Percentiles rank a stretch among this genome's conserved stretches.
Evolutionary conservation across 64 coral and sea anemone genomes (phyloP).

Genomic region (Hydrozoanthus tunicans): DNA sequence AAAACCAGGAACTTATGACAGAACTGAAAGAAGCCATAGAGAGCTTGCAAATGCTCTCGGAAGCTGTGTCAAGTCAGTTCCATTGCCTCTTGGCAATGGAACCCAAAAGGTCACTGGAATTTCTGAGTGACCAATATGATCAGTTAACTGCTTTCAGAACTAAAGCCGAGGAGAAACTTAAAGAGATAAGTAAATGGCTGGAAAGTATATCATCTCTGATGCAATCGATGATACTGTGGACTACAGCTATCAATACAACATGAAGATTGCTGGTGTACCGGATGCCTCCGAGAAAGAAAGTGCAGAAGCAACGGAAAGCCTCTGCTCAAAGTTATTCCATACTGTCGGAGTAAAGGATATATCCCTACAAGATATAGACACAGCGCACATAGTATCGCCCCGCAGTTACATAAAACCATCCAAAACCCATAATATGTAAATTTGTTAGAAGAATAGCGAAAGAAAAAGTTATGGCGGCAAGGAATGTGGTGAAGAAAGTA

Average conservation of each 20-base stretch:
- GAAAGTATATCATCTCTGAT: not conserved
- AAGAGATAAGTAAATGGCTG: not conserved
- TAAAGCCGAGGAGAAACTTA: not conserved
- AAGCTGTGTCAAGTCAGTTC: too few relatives aligned
- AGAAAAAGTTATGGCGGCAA: not conserved
- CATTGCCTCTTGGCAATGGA: not conserved
- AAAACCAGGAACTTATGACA: not conserved
- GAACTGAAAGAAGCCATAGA: not conserved
- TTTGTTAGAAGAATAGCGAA: not conserved
- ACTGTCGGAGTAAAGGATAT: slow-evolving; percentile 20
- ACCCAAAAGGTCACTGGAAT: not conserved
- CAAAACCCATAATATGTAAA: slow-evolving; percentile 3
- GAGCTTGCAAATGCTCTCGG: not conserved
- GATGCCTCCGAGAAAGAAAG: not conserved
- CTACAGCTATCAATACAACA: slow-evolving; percentile 12
- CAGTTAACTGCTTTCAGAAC: not conserved
- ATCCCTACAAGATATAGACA: not conserved
- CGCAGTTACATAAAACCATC: not conserved
- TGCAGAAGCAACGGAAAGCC: not conserved
- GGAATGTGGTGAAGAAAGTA: not conserved
- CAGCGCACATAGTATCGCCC: not conserved
- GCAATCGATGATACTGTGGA: slow-evolving; percentile 9
- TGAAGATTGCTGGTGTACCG: not conserved
- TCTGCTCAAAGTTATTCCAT: not conserved
- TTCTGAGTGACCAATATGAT: slow-evolving; percentile 4